These are phyloP conservation scores for Linyphia triangularis DNA, from an alignment of 2,888 invertebrate genomes.

Conservation along the genomic window DNA sequence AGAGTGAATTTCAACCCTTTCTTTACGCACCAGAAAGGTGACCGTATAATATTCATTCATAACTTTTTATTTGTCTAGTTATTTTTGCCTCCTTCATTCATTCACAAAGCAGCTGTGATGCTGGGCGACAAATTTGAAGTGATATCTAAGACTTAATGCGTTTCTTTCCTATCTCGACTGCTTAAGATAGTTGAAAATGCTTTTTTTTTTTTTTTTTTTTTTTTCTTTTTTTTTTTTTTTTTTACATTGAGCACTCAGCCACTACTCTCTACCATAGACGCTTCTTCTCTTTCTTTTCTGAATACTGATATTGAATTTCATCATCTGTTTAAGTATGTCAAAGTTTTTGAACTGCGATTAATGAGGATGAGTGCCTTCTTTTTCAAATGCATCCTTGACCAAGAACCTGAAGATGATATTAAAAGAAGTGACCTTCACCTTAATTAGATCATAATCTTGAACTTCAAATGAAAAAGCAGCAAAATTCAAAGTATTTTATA, in stretches of 20 bases:
- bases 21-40: conserved; percentile 60
- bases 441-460: conserved; percentile 6
- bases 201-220: conserved; percentile 13
- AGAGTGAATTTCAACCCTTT: conserved; percentile 41
- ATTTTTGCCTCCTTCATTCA: conserved; percentile 27
- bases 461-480: too few relatives aligned
- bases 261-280: neutral
- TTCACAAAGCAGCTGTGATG: conserved; percentile 63
- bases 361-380: neutral
- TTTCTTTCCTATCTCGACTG: neutral
- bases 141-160: conserved; percentile 55
- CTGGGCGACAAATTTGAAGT: conserved; percentile 63
- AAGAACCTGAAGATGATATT: conserved; percentile 43
- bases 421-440: conserved; percentile 36
- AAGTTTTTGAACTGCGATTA: conserved; percentile 14
- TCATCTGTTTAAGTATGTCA: conserved; percentile 65
- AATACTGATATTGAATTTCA: conserved; percentile 45
- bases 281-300: neutral
- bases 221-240: conserved; percentile 13
- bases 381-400: conserved; percentile 61
- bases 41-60: conserved; percentile 62
- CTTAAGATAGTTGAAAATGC: neutral
- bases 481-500: too few relatives aligned
- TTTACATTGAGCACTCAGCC: neutral
- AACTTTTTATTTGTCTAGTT: conserved; percentile 30